phyloP scores from a whole-genome alignment of 2,888 invertebrate genomes.

The Drosophila anceps region DNA sequence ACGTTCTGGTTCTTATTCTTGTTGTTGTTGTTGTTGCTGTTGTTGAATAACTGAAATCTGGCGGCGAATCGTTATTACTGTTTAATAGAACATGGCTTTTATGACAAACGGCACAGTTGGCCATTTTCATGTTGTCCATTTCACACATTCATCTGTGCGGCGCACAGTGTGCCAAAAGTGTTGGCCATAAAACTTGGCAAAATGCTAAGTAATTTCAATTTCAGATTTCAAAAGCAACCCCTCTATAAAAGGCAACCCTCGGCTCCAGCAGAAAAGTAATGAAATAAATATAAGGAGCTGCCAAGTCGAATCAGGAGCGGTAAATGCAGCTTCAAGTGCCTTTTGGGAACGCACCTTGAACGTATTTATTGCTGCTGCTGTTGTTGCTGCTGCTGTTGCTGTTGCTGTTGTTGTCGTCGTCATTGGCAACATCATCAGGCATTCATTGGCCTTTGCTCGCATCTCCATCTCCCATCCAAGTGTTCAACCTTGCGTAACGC shows the following conservation, averaged over 20 bases:
- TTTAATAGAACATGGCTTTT: slow-evolving; percentile 74
- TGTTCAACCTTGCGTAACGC: slow-evolving; percentile 81
- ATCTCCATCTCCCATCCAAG: slow-evolving; percentile 35
- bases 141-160: slow-evolving; percentile 31
- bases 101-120: slow-evolving; percentile 50
- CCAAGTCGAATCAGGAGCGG: slow-evolving; percentile 52
- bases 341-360: slow-evolving; percentile 13
- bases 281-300: slow-evolving; percentile 39
- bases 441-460: slow-evolving; percentile 61
- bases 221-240: slow-evolving; percentile 73
- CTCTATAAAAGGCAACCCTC: slow-evolving; percentile 15
- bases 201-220: slow-evolving; percentile 80
- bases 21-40: slow-evolving; percentile 17
- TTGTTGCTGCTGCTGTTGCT: not conserved
- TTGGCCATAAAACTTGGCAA: slow-evolving; percentile 69
- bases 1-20: not conserved
- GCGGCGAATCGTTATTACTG: slow-evolving; percentile 66
- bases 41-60: slow-evolving; percentile 31
- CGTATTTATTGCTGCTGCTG: not conserved
- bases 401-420: slow-evolving; percentile 18
- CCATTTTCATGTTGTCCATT: slow-evolving; percentile 53
- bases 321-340: slow-evolving; percentile 62
- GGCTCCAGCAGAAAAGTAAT: slow-evolving; percentile 31
- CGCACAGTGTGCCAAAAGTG: slow-evolving; percentile 27
- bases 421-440: slow-evolving; percentile 57